These are phyloP conservation scores for Campylomormyrus tamandua DNA, from an alignment of 2,113 vertebrate genomes.

Conservation along the genomic window DNA sequence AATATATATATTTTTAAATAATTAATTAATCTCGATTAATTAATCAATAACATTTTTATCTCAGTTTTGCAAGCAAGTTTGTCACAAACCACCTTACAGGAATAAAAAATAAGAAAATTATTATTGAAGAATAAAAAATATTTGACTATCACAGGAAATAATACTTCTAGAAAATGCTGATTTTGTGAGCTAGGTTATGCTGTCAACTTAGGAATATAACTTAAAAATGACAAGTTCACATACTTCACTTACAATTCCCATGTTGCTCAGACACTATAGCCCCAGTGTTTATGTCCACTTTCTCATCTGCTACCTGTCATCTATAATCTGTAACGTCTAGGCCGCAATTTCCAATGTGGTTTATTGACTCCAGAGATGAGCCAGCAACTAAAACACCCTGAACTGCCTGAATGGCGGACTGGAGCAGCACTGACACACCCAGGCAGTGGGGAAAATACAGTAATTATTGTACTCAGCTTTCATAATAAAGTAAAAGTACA, in stretches of 20 bases:
- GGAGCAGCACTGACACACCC: neutral
- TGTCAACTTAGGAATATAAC: neutral
- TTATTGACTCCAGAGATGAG: neutral
- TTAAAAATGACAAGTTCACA: neutral
- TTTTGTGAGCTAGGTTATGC: neutral
- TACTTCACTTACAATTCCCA: neutral
- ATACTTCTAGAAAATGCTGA: neutral
- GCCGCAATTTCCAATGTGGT: neutral
- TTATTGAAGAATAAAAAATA: neutral
- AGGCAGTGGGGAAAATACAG: neutral
- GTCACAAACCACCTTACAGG: neutral
- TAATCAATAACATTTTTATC: neutral
- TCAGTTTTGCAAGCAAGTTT: neutral
- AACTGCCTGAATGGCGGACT: neutral
- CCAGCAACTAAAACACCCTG: neutral
- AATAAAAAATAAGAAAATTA: neutral
- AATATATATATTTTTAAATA: neutral
- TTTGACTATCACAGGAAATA: neutral
- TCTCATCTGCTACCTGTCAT: neutral
- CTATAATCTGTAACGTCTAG: neutral
- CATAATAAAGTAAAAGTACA: neutral
- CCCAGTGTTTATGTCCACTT: neutral
- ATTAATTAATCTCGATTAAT: neutral
- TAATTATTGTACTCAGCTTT: neutral
- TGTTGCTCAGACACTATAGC: neutral